These are phyloP conservation scores for Anthopleura sola DNA, from an alignment of 64 coral and sea anemone genomes.

Conservation along the genomic window DNA sequence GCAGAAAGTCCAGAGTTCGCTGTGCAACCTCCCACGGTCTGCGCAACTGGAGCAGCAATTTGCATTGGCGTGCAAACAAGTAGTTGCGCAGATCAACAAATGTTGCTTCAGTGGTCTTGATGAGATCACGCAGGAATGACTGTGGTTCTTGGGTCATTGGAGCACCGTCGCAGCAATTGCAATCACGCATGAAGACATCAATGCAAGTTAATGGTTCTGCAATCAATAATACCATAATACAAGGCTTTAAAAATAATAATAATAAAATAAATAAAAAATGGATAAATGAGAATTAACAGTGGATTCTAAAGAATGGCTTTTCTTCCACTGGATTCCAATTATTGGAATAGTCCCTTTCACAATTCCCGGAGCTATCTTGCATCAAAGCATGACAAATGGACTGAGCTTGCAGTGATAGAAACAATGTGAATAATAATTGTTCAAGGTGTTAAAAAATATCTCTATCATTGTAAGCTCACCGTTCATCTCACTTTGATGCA, in stretches of 20 bases:
- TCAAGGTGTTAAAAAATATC: too few relatives aligned
- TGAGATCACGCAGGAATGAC: conserved; percentile 49
- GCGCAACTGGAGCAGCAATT: conserved; percentile 61
- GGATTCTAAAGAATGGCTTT: too few relatives aligned
- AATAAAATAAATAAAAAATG: background rate
- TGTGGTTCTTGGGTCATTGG: conserved; percentile 58
- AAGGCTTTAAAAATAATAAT: too few relatives aligned
- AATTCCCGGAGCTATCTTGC: too few relatives aligned
- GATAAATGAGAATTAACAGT: too few relatives aligned
- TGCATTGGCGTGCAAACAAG: conserved; percentile 88
- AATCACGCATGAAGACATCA: conserved; percentile 81
- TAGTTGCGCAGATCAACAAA: conserved; percentile 93
- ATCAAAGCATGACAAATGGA: too few relatives aligned
- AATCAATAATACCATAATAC: background rate
- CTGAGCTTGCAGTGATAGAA: too few relatives aligned
- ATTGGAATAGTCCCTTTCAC: too few relatives aligned
- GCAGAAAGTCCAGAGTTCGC: conserved; percentile 85
- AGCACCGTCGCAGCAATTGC: conserved; percentile 81
- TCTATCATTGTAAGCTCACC: too few relatives aligned
- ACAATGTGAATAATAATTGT: too few relatives aligned
- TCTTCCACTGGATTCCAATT: too few relatives aligned
- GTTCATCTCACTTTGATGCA: too few relatives aligned
- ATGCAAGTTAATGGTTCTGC: conserved; percentile 70
- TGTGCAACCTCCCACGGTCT: conserved; percentile 86
- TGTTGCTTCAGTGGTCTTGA: conserved; percentile 76